Percentiles rank a stretch among this genome's conserved stretches.
Evolutionary conservation across 2,797 vertebrate species (phyloP).

Genomic region (Enteromius thamalakanensis): DNA sequence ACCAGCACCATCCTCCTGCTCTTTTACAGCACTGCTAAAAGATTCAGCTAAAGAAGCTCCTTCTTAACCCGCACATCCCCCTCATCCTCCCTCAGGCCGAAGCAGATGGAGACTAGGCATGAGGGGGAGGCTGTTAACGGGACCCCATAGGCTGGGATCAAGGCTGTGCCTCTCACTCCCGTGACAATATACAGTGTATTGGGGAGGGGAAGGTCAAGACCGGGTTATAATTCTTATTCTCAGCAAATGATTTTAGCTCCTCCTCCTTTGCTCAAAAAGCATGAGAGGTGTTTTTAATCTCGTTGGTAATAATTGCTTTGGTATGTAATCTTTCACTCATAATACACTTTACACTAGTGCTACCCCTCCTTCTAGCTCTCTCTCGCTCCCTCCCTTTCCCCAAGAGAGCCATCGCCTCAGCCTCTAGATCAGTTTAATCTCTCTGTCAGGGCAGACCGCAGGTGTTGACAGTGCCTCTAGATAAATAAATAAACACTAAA

Average conservation of each 20-base stretch:
- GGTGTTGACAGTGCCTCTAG: constrained; percentile 68
- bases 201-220: background rate
- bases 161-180: constrained; percentile 10
- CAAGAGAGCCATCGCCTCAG: constrained; percentile 38
- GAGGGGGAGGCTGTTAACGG: constrained; percentile 7
- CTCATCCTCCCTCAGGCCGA: constrained; percentile 7
- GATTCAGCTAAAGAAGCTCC: constrained; percentile 10
- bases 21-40: constrained; percentile 20
- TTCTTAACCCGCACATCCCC: constrained; percentile 7
- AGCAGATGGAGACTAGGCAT: constrained; percentile 34
- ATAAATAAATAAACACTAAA: constrained; percentile 79
- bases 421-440: constrained; percentile 49
- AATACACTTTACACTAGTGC: background rate
- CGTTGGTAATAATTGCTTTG: constrained; percentile 7
- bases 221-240: background rate
- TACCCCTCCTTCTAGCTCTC: background rate
- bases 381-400: constrained; percentile 14
- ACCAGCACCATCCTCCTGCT: background rate
- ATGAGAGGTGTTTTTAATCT: background rate
- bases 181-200: background rate
- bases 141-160: constrained; percentile 25
- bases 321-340: background rate
- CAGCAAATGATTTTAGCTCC: background rate
- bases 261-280: background rate
- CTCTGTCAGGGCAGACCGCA: constrained; percentile 60